Percentiles rank a stretch among this genome's conserved stretches.
Evolutionary conservation across 2,113 vertebrate species (phyloP).

Genomic region (human (Homo sapiens)): GRCh38 chr4:162726501-162727000

Average conservation of each 20-base stretch:
- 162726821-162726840: neutral
- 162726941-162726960: too few relatives aligned
- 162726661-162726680: neutral
- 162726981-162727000: too few relatives aligned
- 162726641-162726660: neutral
- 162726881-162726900: too few relatives aligned
- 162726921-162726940: too few relatives aligned
- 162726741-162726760: neutral
- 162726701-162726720: neutral
- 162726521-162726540: neutral
- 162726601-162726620: neutral
- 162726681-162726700: neutral
- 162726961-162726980: too few relatives aligned
- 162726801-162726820: neutral
- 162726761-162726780: slow-evolving; percentile 1
- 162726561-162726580: neutral
- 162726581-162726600: neutral
- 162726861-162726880: too few relatives aligned
- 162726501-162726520: neutral
- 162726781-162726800: neutral
- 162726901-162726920: too few relatives aligned
- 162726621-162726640: neutral
- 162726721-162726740: neutral
- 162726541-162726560: neutral
- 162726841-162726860: too few relatives aligned